These are phyloP conservation scores for Haemorhous mexicanus DNA, from an alignment of 2,113 vertebrate genomes.

Conservation along the genomic window DNA sequence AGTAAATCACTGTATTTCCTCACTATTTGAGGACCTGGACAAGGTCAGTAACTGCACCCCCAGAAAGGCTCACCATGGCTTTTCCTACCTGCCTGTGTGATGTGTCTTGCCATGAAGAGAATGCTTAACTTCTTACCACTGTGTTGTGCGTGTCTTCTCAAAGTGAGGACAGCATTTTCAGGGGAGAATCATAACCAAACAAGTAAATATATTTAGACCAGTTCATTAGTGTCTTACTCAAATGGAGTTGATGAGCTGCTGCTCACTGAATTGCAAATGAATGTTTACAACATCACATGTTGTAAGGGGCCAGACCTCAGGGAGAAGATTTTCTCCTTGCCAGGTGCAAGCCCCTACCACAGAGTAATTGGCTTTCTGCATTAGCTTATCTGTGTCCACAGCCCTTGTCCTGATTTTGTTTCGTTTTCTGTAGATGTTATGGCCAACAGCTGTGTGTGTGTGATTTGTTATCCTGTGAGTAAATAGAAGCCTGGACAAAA, in stretches of 20 bases:
- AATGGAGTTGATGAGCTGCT: neutral
- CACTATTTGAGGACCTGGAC: neutral
- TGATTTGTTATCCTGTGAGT: neutral
- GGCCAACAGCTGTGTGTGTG: neutral
- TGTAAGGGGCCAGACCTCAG: neutral
- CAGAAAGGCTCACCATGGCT: neutral
- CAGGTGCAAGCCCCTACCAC: accelerated
- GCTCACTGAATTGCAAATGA: neutral
- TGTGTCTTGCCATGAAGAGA: neutral
- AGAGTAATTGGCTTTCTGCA: neutral
- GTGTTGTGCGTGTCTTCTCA: neutral
- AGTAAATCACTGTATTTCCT: neutral
- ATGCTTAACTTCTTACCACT: accelerated
- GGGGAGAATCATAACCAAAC: neutral
- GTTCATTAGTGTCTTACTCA: neutral
- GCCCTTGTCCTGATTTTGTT: neutral
- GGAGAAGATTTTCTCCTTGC: neutral
- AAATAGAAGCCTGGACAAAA: neutral
- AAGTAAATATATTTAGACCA: neutral
- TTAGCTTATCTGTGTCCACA: neutral
- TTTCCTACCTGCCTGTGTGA: neutral
- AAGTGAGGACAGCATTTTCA: neutral
- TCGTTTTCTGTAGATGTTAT: neutral
- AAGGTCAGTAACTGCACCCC: neutral
- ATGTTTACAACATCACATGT: neutral